Percentiles rank a stretch among this genome's conserved stretches.
These are phyloP conservation scores for Cheilosia vulpina DNA, from an alignment of 2,888 invertebrate genomes.

Conservation along the genomic window DNA sequence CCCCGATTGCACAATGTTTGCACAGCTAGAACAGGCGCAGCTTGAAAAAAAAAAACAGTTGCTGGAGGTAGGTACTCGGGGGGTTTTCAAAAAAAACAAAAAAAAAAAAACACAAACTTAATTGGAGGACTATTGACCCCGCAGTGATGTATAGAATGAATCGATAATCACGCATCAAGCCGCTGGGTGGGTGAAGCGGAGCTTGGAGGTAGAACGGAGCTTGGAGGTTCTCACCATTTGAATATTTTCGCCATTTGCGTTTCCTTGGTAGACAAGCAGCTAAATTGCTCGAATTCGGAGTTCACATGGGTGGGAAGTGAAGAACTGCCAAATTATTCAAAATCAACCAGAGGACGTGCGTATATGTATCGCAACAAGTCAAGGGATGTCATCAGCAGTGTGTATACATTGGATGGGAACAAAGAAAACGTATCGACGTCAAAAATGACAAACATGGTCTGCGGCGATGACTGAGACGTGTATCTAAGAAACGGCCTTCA, in stretches of 20 bases:
- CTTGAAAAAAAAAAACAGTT: neutral
- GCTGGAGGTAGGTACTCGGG: neutral
- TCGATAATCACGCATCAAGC: slow-evolving; percentile 47
- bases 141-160: slow-evolving; percentile 38
- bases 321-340: slow-evolving; percentile 58
- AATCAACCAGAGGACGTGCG: slow-evolving; percentile 15
- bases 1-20: slow-evolving; percentile 26
- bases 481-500: slow-evolving; percentile 74
- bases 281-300: slow-evolving; percentile 3
- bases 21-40: slow-evolving; percentile 42
- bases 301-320: slow-evolving; percentile 4
- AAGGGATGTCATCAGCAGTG: slow-evolving; percentile 22
- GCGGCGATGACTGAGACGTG: slow-evolving; percentile 35
- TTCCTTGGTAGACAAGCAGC: slow-evolving; percentile 15
- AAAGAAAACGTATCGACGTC: slow-evolving; percentile 13
- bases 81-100: neutral
- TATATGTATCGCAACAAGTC: neutral
- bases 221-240: slow-evolving; percentile 41
- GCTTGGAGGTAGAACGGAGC: neutral
- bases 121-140: slow-evolving; percentile 56
- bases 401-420: neutral
- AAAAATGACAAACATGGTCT: slow-evolving; percentile 33
- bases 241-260: slow-evolving; percentile 47
- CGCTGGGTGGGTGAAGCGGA: neutral
- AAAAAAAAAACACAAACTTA: neutral